Evolutionary conservation across 2,888 invertebrate species (phyloP), one percentile per base, ranked within the genome.

Genomic region (Ectropis crepuscularia): DNA sequence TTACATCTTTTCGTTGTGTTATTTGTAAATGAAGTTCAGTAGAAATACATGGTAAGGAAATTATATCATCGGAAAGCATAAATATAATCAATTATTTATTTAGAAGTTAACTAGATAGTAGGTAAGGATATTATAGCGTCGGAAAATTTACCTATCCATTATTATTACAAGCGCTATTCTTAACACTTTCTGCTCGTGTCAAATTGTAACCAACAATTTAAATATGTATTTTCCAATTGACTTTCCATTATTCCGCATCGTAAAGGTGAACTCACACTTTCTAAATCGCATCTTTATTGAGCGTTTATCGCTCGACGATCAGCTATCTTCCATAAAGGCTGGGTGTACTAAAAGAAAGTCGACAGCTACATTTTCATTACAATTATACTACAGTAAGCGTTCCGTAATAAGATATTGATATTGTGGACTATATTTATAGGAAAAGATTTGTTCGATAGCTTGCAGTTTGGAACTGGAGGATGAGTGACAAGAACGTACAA

Each of bases 201-300:
- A 59, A 62, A 72, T 78, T 76, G 77, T 76, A 77, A 73, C 69
- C 70, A 67, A 50, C 69, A 72, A 75, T 76, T 79, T 73, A 69
- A 71, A 69, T 74, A 75, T 77, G 71, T 75, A 76, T 74, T 28
- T 28, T 28, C 16, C 70, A 41, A 68, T 75, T 66, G 71, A 76
- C 82, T 86, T 85, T 85, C 83, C 81, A 81, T 80, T 81, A 82
- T 79, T 85, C 80, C 81, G 80, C 83, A 83, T 84, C 79, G 74
- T 78, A 82, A 82, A 81, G 79, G 78, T 79, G 78, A 72, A 71
- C 63, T 64, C 62, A 76, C 72, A 77, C 85, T 85, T 89, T 89
- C 89, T 83, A 87, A 83, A 80, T 80, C 76, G 79, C 79, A 77
- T 81, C 81, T 80, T 54, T 47, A 63, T 80, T 76, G 76, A 74